Evolutionary conservation across 1,140 invertebrate species (phyloP).

Genomic region (Brachionus asplanchnoidis): DNA sequence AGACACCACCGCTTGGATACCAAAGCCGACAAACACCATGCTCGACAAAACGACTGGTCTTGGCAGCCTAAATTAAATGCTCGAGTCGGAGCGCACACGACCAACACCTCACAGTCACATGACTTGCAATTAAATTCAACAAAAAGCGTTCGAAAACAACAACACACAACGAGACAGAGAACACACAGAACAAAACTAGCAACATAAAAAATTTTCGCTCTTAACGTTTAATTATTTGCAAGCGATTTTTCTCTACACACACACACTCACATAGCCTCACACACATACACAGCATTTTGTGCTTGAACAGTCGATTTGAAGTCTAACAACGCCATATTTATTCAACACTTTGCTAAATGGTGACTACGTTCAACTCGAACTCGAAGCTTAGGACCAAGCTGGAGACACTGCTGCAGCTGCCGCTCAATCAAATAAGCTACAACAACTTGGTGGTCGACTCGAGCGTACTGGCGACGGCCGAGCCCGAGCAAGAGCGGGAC

Average conservation of each 20-base stretch:
- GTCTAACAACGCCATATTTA: not conserved
- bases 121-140: not conserved
- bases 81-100: not conserved
- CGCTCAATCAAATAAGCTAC: not conserved
- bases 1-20: not conserved
- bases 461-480: not conserved
- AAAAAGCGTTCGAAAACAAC: not conserved
- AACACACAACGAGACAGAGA: not conserved
- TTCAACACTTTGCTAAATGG: not conserved
- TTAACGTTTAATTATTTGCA: slow-evolving; percentile 34
- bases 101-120: not conserved
- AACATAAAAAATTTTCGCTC: slow-evolving; percentile 30
- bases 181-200: not conserved
- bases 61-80: not conserved
- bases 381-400: not conserved
- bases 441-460: not conserved
- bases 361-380: slow-evolving; percentile 10
- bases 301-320: not conserved
- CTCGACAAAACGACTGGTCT: not conserved
- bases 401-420: not conserved
- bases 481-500: not conserved
- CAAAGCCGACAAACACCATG: not conserved
- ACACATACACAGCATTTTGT: not conserved
- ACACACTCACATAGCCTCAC: not conserved
- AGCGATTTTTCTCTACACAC: not conserved